Percentiles rank a stretch among this genome's conserved stretches.
phyloP scores from a whole-genome alignment of 2,888 invertebrate genomes.

The Pandemis heparana region DNA sequence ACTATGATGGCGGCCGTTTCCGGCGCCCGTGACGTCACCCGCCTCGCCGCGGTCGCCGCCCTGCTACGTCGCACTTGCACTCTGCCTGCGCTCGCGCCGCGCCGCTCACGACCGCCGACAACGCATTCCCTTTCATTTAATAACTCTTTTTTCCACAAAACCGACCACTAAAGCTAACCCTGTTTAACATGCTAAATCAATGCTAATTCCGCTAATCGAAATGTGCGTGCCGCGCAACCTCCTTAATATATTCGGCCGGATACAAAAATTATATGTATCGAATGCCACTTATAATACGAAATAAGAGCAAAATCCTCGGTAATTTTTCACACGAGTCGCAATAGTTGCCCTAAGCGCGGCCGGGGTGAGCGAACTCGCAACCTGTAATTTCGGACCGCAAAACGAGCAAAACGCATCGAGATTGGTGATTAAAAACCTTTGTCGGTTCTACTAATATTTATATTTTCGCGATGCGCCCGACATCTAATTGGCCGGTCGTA shows the following conservation, averaged over 20 bases:
- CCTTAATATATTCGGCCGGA: slow-evolving; percentile 67
- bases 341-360: slow-evolving; percentile 83
- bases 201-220: slow-evolving; percentile 39
- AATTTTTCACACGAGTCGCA: slow-evolving; percentile 84
- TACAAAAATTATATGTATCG: slow-evolving; percentile 79
- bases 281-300: slow-evolving; percentile 78
- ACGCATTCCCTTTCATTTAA: slow-evolving; percentile 75
- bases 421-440: slow-evolving; percentile 86
- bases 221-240: slow-evolving; percentile 41
- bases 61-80: slow-evolving; percentile 43
- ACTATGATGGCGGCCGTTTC: slow-evolving; percentile 83
- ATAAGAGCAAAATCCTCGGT: slow-evolving; percentile 79
- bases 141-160: slow-evolving; percentile 56
- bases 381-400: slow-evolving; percentile 86
- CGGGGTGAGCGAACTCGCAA: slow-evolving; percentile 83
- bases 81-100: slow-evolving; percentile 47
- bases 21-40: slow-evolving; percentile 84
- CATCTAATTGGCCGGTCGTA: slow-evolving; percentile 82
- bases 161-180: slow-evolving; percentile 45
- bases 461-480: slow-evolving; percentile 84
- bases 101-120: slow-evolving; percentile 50
- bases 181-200: slow-evolving; percentile 40
- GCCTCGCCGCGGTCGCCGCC: slow-evolving; percentile 72
- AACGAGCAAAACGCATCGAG: slow-evolving; percentile 81
- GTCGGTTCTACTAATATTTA: slow-evolving; percentile 86